These are phyloP conservation scores for Ochropleura plecta DNA, from an alignment of 2,888 invertebrate genomes.

Conservation along the genomic window DNA sequence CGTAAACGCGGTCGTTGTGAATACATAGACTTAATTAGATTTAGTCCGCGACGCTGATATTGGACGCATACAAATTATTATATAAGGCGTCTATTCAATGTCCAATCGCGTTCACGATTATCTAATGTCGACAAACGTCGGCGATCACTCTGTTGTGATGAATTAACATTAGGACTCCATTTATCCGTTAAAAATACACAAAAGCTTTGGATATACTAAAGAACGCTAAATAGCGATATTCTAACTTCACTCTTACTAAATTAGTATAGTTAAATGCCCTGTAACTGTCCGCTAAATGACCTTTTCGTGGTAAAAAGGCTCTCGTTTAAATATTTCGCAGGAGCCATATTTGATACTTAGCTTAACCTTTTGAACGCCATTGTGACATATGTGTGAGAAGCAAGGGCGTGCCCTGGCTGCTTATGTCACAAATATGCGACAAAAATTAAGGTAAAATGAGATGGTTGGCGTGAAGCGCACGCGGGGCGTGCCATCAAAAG, in stretches of 20 bases:
- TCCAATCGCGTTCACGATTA: slow-evolving; percentile 69
- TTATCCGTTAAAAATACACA: slow-evolving; percentile 63
- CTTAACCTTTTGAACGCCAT: not conserved
- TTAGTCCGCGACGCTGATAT: slow-evolving; percentile 70
- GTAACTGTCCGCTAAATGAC: slow-evolving; percentile 66
- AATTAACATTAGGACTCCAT: slow-evolving; percentile 45
- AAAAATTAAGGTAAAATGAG: no score
- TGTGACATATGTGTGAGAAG: no score
- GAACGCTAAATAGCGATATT: slow-evolving; percentile 62
- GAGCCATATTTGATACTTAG: slow-evolving; percentile 39
- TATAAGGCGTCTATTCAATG: slow-evolving; percentile 74
- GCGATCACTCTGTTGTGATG: slow-evolving; percentile 39
- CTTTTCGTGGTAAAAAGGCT: slow-evolving; percentile 40
- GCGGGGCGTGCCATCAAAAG: no score
- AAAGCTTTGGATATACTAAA: slow-evolving; percentile 67
- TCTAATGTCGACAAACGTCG: slow-evolving; percentile 55
- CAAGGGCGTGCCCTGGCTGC: no score
- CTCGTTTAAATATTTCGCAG: slow-evolving; percentile 10
- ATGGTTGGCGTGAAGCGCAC: no score
- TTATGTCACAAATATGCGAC: no score
- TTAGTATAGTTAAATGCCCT: slow-evolving; percentile 64
- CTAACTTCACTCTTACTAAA: slow-evolving; percentile 59
- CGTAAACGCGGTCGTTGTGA: slow-evolving; percentile 68
- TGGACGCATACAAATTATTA: slow-evolving; percentile 80
- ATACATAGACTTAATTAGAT: slow-evolving; percentile 77